Evolutionary conservation across 2,113 vertebrate species (phyloP).

Genomic region (Leucopternis melanops): DNA sequence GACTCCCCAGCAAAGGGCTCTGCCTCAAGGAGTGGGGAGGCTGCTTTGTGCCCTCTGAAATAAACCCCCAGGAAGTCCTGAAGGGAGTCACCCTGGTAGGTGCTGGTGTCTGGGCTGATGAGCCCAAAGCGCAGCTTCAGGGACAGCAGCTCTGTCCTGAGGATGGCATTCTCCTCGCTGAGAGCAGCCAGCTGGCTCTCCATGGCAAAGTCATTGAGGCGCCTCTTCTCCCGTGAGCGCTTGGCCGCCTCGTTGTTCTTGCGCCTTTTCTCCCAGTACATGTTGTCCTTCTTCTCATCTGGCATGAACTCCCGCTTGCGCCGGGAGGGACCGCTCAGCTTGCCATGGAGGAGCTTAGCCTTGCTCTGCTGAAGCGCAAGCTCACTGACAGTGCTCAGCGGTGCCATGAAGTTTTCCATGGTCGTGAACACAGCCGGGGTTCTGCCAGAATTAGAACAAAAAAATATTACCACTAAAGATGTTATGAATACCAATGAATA

Average conservation of each 20-base stretch:
- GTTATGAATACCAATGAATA: background rate
- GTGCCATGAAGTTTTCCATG: conserved; percentile 38
- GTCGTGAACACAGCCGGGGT: background rate
- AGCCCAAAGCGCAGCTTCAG: conserved; percentile 79
- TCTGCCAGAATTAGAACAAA: background rate
- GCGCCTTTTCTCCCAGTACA: conserved; percentile 89
- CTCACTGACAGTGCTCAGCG: background rate
- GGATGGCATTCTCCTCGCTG: conserved; percentile 80
- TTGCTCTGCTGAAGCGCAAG: background rate
- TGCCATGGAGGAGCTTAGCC: background rate
- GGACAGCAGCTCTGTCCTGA: conserved; percentile 79
- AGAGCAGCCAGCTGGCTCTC: conserved; percentile 77
- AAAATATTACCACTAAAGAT: background rate
- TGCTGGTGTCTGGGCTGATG: background rate
- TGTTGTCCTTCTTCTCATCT: conserved; percentile 83
- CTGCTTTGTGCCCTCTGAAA: background rate
- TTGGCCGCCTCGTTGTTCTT: conserved; percentile 92
- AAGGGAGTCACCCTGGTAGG: background rate
- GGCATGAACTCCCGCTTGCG: conserved; percentile 87
- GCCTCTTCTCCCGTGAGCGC: conserved; percentile 85
- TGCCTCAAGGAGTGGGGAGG: background rate
- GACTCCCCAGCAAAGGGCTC: conserved; percentile 31
- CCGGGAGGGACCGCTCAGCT: background rate
- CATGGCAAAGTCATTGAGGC: conserved; percentile 78
- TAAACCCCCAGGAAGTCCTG: conserved; percentile 30